Base-by-base conservation (phyloP, 2,113 vertebrate species). In the Oxygymnocypris stewartii region DNA sequence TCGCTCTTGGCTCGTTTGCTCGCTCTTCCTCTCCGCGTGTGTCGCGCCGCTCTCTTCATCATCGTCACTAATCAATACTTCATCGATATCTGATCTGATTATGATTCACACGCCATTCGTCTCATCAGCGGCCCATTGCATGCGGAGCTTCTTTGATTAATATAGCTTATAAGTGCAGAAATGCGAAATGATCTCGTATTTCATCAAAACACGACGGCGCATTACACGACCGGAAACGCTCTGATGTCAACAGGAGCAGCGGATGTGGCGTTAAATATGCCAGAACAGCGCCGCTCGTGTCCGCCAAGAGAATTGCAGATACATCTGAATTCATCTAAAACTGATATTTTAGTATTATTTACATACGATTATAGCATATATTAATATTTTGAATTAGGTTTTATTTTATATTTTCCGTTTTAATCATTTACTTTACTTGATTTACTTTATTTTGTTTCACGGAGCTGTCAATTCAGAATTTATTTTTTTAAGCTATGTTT, bases 31-130 rank as follows among this genome's bases (percentile, higher is more conserved):
- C 42, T 23, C 31, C 44, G 76, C 47, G 47, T 1, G 25, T 79
- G 76, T n/a, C 76, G 76, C 76, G n/a, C 2, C 23, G 6, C 28
- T 63, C 81, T 83, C 81, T 71, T 83, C 81, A 71, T 83, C 67
- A 37, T 83, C 47, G 8, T 54, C 28, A 3, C 54, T 82, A 1
- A 47, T 82, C 61, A 40, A 49, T 67, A 25, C n/a, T 54, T n/a
- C 78, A 37, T 81, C 37, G 8, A 63, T 63, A 37, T 31, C 23
- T 12, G 42, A 47, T 44, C 79, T 59, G 51, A n/a, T 25, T 37
- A 59, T 1, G 16, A 75, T 6, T 25, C n/a, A 5, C 49, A 1
- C 54, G 54, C 14, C 54, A 42, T 0, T 40, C 78, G 61, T 37
- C 31, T 57, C 77, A 20, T 37, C 42, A 3, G 12, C 28, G 42